Percentiles rank a stretch among this genome's conserved stretches.
phyloP scores from a whole-genome alignment of 2,888 invertebrate genomes.

The Mantis religiosa region DNA sequence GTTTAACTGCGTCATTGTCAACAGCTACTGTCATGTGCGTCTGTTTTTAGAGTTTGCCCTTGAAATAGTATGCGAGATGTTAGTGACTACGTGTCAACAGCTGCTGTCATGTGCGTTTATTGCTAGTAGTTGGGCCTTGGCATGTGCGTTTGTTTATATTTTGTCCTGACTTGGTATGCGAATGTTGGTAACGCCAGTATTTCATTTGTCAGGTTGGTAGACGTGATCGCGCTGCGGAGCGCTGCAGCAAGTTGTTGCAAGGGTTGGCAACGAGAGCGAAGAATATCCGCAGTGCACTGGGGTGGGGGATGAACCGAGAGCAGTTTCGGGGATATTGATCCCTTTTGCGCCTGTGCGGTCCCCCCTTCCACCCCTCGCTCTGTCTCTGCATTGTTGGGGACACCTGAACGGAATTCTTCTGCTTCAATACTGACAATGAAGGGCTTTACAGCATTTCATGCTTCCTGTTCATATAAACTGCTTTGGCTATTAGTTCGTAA shows the following conservation, averaged over 20 bases:
- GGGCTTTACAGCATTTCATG: background rate
- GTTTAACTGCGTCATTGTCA: too few species aligned
- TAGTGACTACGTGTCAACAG: too few species aligned
- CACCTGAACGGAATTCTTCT: background rate
- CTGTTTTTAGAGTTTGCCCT: too few species aligned
- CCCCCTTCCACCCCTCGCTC: background rate
- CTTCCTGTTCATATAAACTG: background rate
- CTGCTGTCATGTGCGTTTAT: too few species aligned
- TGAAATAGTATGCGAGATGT: too few species aligned
- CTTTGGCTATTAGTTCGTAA: background rate
- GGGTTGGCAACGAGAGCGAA: background rate
- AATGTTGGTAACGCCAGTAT: background rate
- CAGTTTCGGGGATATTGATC: background rate
- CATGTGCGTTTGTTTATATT: too few species aligned
- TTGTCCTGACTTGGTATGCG: too few species aligned
- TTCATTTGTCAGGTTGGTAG: background rate
- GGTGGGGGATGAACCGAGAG: background rate
- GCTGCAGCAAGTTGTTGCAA: background rate
- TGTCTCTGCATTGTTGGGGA: background rate
- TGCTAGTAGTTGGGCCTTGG: too few species aligned
- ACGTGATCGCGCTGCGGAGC: background rate
- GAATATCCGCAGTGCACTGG: background rate
- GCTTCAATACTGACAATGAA: background rate
- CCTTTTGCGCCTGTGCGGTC: background rate
- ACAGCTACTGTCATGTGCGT: too few species aligned